Evolutionary conservation across 92 coral and sea anemone genomes (phyloP), one percentile per base, ranked within the genome.

Genomic region (Umimayanthus chanpuru): DNA sequence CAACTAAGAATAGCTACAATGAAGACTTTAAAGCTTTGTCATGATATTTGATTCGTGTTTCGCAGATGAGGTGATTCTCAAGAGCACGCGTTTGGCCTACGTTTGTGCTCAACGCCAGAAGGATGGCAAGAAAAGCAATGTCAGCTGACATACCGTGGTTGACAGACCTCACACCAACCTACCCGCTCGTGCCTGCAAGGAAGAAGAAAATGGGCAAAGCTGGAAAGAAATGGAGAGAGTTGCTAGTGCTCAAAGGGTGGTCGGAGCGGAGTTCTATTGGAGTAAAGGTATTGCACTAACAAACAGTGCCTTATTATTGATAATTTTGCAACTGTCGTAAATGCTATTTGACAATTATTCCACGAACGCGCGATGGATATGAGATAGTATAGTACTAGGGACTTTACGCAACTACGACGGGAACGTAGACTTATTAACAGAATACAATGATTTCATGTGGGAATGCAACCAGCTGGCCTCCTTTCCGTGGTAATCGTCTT

Each of bases 231-330:
- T 1, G 10, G 76, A 71, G 39, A 10, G 76, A 71, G 76, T 21
- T 71, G 76, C 76, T 71, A 28, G 76, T 71, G 20, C 76, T 71
- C 20, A 71, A 71, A 26, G 76, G 76, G 40, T 71, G 76, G 76
- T 21, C 76, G 9, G 76, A 71, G 10, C 76, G 76, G 7, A 2
- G 38, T 71, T 71, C 38, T 71, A 1, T 71, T 71, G 39, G 76
- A 71, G 76, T 41, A 71, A 71, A 71, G 76, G 76, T 71, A 23
- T 23, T 67, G 30, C 30, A 67, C 73, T 67, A 23, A 67, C 50
- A 47, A 23, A 67, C 2, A 67, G 30, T 67, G 21, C 32, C 74
- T 56, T n/a, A n/a, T 68, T 2, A 29, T 47, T 47, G 11, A 25
- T 68, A 68, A 2, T 25, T 68, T 21, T 32, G 36, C 36, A 32